Conservation (phyloP, 2,113 vertebrate species). For the Zosterops hypoxanthus region DNA sequence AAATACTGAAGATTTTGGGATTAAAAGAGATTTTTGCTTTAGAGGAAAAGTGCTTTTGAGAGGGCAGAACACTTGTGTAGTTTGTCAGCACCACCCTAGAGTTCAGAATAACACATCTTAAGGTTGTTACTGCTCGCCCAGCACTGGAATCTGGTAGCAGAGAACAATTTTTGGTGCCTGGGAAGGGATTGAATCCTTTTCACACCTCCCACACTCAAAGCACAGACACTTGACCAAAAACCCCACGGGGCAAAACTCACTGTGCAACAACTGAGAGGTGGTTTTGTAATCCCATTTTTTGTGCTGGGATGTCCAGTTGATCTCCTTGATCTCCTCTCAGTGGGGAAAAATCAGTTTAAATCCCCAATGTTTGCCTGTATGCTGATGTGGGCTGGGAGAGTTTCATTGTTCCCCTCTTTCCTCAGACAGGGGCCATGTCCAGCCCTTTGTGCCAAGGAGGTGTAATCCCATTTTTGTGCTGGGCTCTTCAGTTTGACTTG, state of each 20-base stretch:
- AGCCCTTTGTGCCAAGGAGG: not conserved
- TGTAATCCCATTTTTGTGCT: too few relatives aligned
- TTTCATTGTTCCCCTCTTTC: too few relatives aligned
- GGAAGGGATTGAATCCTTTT: not conserved
- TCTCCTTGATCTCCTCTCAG: too few relatives aligned
- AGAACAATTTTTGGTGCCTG: not conserved
- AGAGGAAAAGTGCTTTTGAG: too few relatives aligned
- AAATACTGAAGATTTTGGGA: not conserved
- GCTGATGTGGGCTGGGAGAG: too few relatives aligned
- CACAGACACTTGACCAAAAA: not conserved
- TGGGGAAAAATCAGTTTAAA: too few relatives aligned
- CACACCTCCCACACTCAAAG: not conserved
- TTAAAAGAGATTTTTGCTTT: not conserved
- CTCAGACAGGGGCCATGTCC: not conserved
- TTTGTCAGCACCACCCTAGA: not conserved
- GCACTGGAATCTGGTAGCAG: not conserved
- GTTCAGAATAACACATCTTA: accelerated
- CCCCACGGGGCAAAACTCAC: accelerated
- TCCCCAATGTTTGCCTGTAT: too few relatives aligned
- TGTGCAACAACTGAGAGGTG: not conserved
- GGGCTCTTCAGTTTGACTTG: too few relatives aligned
- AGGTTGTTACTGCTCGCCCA: not conserved
- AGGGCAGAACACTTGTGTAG: not conserved
- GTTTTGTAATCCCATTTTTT: too few relatives aligned
- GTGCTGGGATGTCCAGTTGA: too few relatives aligned